phyloP scores from a whole-genome alignment of 2,113 vertebrate genomes.

The Urocynchramus pylzowi region DNA sequence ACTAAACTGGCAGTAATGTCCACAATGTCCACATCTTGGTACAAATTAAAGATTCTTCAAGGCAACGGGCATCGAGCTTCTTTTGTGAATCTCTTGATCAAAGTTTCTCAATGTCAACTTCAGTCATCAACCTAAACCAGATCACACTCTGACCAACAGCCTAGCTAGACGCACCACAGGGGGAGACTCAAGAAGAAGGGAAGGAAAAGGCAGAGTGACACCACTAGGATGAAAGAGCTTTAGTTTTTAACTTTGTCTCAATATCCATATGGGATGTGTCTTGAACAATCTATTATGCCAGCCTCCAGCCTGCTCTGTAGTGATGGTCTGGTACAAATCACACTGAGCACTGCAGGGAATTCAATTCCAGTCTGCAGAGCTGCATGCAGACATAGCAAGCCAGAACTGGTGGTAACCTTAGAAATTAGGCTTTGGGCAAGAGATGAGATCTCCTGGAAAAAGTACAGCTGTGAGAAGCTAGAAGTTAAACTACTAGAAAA shows the following conservation, averaged over 20 bases:
- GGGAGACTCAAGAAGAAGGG: background rate
- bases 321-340: background rate
- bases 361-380: background rate
- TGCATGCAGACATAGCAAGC: background rate
- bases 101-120: background rate
- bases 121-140: background rate
- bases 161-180: rapidly evolving
- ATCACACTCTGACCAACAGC: background rate
- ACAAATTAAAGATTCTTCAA: background rate
- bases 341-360: background rate
- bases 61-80: background rate
- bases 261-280: background rate
- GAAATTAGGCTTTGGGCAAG: background rate
- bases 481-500: background rate
- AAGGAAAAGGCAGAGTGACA: background rate
- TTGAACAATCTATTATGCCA: background rate
- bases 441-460: background rate
- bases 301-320: background rate
- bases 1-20: background rate
- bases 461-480: background rate
- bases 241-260: background rate
- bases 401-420: background rate
- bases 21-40: background rate
- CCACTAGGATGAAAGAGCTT: background rate
- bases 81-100: background rate